A percentile compares a stretch with the other conserved stretches of the same genome.
These are phyloP conservation scores for Rhabditophanes sp. DNA, from an alignment of 2,888 invertebrate species.

Conservation along the genomic window DNA sequence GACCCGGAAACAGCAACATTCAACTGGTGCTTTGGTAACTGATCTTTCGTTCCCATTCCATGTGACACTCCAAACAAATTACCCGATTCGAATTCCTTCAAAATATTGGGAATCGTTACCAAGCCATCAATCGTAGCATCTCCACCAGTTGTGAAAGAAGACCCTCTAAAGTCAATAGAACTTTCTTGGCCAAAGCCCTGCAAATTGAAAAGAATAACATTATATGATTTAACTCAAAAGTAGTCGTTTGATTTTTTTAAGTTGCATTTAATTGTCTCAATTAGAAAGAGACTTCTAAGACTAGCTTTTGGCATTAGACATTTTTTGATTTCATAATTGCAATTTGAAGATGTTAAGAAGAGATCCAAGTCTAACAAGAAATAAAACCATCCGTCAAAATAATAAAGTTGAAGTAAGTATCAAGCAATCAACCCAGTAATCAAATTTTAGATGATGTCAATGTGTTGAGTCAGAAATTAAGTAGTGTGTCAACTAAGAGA, in stretches of 20 bases:
- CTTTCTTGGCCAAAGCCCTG: conserved; percentile 34
- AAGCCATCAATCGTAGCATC: conserved; percentile 41
- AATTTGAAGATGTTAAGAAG: no score
- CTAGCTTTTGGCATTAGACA: no score
- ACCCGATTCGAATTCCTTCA: conserved; percentile 26
- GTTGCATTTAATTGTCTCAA: not conserved
- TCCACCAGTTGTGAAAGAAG: conserved; percentile 38
- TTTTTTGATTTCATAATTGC: no score
- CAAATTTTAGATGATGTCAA: no score
- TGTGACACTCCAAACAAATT: conserved; percentile 32
- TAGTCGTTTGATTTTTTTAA: no score
- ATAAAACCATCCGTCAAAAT: no score
- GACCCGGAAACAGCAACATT: conserved; percentile 34
- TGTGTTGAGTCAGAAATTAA: no score
- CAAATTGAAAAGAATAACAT: conserved; percentile 15
- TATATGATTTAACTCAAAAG: conserved; percentile 1
- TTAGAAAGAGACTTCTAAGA: no score
- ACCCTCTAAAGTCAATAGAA: conserved; percentile 37
- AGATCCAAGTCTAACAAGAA: no score
- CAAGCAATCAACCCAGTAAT: no score
- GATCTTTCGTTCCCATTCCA: conserved; percentile 31
- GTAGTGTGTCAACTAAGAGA: no score
- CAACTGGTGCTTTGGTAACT: conserved; percentile 30
- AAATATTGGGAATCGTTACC: conserved; percentile 37
- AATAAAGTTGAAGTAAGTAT: no score